These are phyloP conservation scores for Theodoxus fluviatilis DNA, from an alignment of 2,888 invertebrate genomes.

Conservation along the genomic window DNA sequence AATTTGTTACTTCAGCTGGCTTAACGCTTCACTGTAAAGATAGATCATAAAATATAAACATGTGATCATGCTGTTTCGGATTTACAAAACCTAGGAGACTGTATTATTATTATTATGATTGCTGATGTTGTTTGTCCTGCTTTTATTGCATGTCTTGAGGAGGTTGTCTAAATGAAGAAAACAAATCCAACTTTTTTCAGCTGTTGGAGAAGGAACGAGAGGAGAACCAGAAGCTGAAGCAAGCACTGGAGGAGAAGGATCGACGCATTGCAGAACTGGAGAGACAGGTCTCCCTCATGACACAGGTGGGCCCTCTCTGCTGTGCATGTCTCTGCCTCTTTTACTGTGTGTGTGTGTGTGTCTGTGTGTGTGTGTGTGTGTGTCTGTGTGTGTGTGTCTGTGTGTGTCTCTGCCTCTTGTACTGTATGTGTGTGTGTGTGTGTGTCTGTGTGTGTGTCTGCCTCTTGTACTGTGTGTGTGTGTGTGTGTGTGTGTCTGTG, in stretches of 20 bases:
- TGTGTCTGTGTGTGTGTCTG: background rate
- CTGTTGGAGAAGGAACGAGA: constrained; percentile 55
- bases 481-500: background rate
- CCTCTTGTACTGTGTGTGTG: background rate
- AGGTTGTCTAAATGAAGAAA: too few species aligned
- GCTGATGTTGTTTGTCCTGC: too few species aligned
- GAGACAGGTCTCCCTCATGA: constrained; percentile 51
- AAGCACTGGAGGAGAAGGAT: constrained; percentile 57
- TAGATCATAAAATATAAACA: too few species aligned
- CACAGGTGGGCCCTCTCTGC: constrained; percentile 42
- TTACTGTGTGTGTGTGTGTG: too few species aligned
- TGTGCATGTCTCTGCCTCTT: too few species aligned
- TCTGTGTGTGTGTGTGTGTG: background rate
- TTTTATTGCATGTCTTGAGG: too few species aligned
- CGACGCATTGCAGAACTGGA: constrained; percentile 57
- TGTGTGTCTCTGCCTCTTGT: background rate
- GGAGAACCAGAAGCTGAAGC: constrained; percentile 55
- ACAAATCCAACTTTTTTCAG: too few species aligned
- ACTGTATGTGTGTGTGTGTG: constrained; percentile 10
- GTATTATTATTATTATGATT: too few species aligned
- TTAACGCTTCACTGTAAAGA: too few species aligned
- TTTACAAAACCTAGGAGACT: too few species aligned
- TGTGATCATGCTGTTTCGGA: too few species aligned
- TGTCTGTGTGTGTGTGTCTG: constrained; percentile 15
- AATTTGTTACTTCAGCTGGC: too few species aligned